Evolutionary conservation across 2,888 invertebrate genomes (phyloP).

Genomic region (Zaprionus bogoriensis): DNA sequence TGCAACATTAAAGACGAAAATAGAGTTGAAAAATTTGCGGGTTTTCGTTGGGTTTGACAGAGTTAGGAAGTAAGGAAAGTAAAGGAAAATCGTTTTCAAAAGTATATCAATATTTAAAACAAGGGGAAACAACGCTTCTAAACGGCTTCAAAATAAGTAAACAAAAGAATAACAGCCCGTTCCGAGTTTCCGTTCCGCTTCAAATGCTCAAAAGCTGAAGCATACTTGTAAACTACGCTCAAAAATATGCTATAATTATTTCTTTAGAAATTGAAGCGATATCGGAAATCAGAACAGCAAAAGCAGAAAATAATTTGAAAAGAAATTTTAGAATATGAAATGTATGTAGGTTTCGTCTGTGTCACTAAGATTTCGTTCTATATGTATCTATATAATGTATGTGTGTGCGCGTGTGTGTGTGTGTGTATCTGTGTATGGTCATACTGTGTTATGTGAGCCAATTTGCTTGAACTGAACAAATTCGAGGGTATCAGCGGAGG

Average conservation of each 20-base stretch:
- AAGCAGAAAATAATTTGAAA: not conserved
- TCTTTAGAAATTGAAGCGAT: not conserved
- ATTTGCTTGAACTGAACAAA: conserved; percentile 47
- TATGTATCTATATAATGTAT: not conserved
- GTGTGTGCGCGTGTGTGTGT: conserved; percentile 10
- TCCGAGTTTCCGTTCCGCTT: not conserved
- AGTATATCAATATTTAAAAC: conserved; percentile 7
- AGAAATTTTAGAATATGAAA: not conserved
- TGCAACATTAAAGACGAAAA: conserved; percentile 83
- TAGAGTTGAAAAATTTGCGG: conserved; percentile 75
- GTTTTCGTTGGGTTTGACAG: conserved; percentile 39
- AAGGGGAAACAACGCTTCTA: conserved; percentile 29
- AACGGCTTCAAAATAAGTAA: conserved; percentile 29
- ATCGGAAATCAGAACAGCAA: not conserved
- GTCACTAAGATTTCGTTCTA: not conserved
- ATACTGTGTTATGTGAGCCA: conserved; percentile 42
- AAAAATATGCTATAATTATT: not conserved
- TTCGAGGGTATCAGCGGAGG: conserved; percentile 69
- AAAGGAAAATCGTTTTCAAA: conserved; percentile 11
- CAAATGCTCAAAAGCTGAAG: not conserved
- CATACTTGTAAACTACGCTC: not conserved
- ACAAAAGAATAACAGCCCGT: not conserved
- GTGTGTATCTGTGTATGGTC: conserved; percentile 3
- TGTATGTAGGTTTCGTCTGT: not conserved
- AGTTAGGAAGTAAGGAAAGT: conserved; percentile 30